A percentile compares a stretch with the other conserved stretches of the same genome.
These are phyloP conservation scores for Lasiurus cinereus DNA, from an alignment of 2,113 vertebrate genomes.

Conservation along the genomic window DNA sequence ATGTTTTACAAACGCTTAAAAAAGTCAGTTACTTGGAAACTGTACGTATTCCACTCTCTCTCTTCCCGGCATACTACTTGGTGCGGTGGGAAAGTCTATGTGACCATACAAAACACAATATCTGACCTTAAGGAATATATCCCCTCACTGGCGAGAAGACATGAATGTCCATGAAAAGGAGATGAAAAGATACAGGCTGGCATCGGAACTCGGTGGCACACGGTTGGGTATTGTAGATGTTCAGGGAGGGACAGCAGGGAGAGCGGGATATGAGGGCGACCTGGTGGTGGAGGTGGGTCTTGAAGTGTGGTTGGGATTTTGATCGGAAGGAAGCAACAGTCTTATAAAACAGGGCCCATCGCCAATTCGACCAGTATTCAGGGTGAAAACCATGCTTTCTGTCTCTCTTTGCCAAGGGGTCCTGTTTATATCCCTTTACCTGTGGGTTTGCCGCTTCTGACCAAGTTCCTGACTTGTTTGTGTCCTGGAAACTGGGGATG, in stretches of 20 bases:
- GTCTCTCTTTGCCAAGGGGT: background rate
- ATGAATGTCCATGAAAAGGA: background rate
- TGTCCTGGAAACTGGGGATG: background rate
- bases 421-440: background rate
- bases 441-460: background rate
- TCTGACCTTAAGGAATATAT: background rate
- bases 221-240: background rate
- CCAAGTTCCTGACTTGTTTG: background rate
- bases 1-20: constrained; percentile 1
- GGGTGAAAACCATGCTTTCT: background rate
- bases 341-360: background rate
- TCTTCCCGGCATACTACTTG: background rate
- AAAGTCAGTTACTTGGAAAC: background rate
- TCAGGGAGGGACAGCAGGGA: background rate
- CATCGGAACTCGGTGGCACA: background rate
- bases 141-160: background rate
- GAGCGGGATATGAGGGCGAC: background rate
- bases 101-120: background rate
- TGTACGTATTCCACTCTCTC: background rate
- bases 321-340: background rate
- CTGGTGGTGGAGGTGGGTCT: background rate
- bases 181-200: background rate
- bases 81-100: background rate
- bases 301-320: background rate
- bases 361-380: background rate